Evolutionary conservation across 1,140 invertebrate genomes (phyloP).

Genomic region (Solenopsis fugax): DNA sequence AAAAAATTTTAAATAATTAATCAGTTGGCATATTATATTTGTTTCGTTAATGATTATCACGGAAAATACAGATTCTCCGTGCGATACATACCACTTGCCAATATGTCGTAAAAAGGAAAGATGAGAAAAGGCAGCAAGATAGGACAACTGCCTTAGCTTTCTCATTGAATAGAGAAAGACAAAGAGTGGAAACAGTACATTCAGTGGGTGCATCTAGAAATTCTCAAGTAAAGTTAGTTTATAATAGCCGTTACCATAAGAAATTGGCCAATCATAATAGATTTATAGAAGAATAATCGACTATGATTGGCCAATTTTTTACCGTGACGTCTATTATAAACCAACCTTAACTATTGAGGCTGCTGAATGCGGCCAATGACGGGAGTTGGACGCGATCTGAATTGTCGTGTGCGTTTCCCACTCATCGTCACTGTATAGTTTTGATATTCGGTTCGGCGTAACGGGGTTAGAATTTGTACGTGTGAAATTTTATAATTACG

Average conservation of each 20-base stretch:
- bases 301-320: too few relatives aligned
- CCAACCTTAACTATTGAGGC: too few relatives aligned
- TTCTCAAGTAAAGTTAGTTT: too few relatives aligned
- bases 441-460: background rate
- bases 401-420: background rate
- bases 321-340: too few relatives aligned
- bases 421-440: background rate
- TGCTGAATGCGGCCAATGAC: too few relatives aligned
- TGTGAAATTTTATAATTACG: background rate
- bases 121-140: background rate
- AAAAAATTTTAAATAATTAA: slow-evolving; percentile 13
- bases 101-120: slow-evolving; percentile 8
- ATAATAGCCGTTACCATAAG: too few relatives aligned
- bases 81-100: slow-evolving; percentile 27
- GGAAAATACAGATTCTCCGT: slow-evolving; percentile 24
- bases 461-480: slow-evolving; percentile 1
- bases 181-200: too few relatives aligned
- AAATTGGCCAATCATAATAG: too few relatives aligned
- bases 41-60: background rate
- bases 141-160: too few relatives aligned
- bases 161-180: too few relatives aligned
- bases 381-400: background rate
- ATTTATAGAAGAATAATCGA: too few relatives aligned
- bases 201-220: too few relatives aligned
- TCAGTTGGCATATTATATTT: background rate